Conservation (phyloP, 2,113 vertebrate genomes). For the Poeciliopsis turrubarensis region DNA sequence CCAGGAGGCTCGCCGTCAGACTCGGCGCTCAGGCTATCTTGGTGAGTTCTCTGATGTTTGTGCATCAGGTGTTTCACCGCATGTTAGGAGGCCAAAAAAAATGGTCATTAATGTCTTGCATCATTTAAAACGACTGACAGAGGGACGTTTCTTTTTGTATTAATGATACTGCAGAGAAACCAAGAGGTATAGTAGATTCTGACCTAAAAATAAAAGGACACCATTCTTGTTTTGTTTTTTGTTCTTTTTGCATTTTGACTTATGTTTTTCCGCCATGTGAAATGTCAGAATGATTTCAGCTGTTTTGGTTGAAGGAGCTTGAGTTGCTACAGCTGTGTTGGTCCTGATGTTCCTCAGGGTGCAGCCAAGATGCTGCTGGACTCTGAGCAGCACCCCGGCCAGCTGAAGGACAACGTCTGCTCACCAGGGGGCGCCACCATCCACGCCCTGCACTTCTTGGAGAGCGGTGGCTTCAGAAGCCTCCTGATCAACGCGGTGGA, state of each 20-base stretch:
- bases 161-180: no score
- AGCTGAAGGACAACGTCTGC: slow-evolving; percentile 97
- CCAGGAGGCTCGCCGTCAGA: slow-evolving; percentile 90
- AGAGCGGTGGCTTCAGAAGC: slow-evolving; percentile 96
- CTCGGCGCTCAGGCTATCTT: slow-evolving; percentile 95
- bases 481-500: slow-evolving; percentile 97
- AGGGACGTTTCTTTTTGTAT: no score
- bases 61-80: neutral
- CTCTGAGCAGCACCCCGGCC: slow-evolving; percentile 93
- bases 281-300: neutral
- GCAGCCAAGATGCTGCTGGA: slow-evolving; percentile 97
- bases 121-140: neutral
- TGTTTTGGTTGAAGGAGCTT: no score
- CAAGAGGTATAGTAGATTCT: neutral
- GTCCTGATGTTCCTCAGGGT: slow-evolving; percentile 77
- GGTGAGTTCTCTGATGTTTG: slow-evolving; percentile 79
- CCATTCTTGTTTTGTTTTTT: neutral
- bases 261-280: neutral
- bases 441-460: slow-evolving; percentile 93
- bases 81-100: neutral
- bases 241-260: neutral
- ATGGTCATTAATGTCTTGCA: slow-evolving; percentile 1
- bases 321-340: neutral
- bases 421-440: slow-evolving; percentile 97
- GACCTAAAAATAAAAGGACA: neutral